These are phyloP conservation scores for Zaprionus tsacasi DNA, from an alignment of 1,140 invertebrate genomes.

Conservation along the genomic window DNA sequence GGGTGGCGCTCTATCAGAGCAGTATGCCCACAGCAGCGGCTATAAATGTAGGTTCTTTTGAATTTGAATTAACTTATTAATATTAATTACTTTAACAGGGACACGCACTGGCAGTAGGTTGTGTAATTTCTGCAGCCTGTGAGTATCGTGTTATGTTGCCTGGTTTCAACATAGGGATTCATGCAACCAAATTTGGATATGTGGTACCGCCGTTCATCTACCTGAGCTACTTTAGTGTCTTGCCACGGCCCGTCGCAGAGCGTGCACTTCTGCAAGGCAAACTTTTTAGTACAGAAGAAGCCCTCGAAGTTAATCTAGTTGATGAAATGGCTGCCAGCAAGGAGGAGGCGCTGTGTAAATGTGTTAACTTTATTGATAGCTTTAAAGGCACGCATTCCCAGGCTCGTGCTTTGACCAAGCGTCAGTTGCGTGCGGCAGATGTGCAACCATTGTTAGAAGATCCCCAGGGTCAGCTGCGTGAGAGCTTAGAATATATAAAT, in stretches of 20 bases:
- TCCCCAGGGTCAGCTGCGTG: slow-evolving; percentile 86
- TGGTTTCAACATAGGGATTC: slow-evolving; percentile 92
- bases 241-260: slow-evolving; percentile 87
- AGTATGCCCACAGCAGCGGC: slow-evolving; percentile 90
- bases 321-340: slow-evolving; percentile 90
- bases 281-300: slow-evolving; percentile 90
- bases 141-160: slow-evolving; percentile 93
- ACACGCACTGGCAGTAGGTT: slow-evolving; percentile 93
- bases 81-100: slow-evolving; percentile 85
- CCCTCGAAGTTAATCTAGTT: slow-evolving; percentile 88
- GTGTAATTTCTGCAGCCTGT: slow-evolving; percentile 90
- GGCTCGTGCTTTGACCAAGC: slow-evolving; percentile 88
- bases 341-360: slow-evolving; percentile 87
- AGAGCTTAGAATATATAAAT: slow-evolving; percentile 86
- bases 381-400: slow-evolving; percentile 87
- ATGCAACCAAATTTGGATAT: slow-evolving; percentile 90
- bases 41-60: slow-evolving; percentile 89
- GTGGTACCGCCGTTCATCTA: slow-evolving; percentile 91
- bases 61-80: neutral
- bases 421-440: slow-evolving; percentile 85
- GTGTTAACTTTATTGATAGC: slow-evolving; percentile 87
- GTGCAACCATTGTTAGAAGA: slow-evolving; percentile 86
- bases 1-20: slow-evolving; percentile 90
- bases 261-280: slow-evolving; percentile 89
- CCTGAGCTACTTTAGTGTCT: slow-evolving; percentile 84